Evolutionary conservation across 2,797 vertebrate genomes (phyloP), one percentile per base, ranked within the genome.

Genomic region (Pangasius larnaudii): DNA sequence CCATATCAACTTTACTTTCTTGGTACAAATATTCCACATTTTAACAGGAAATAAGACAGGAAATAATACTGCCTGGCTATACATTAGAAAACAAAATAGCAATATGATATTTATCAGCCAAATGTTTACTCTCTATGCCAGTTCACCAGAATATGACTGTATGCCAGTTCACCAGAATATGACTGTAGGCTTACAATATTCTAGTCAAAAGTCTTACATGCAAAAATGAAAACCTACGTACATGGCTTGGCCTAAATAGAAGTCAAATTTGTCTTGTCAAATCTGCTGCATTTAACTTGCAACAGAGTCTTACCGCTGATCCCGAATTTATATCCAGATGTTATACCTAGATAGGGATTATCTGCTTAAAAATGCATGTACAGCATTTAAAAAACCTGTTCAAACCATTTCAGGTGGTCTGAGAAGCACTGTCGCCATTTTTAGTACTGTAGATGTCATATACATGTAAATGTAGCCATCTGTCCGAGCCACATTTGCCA

Each of bases 11-110:
- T 85, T 80, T 36, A 39, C 77, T 36, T 80, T 58, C 53, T 39
- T 13, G 69, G 46, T 83, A 75, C 63, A 19, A 53, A 33, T 49
- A 61, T 81, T 79, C 58, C 18, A 67, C 16, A 46, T 69, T 67
- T n/a, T 51, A 56, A 85, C 46, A 30, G 75, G 4, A 77, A 51
- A 8, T n/a, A 49, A 49, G 13, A 85, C 42, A 63, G 82, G 16
- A 69, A 85, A 84, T 87, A 88, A 88, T 53, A 85, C 74, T 58
- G 5, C n/a, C 56, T 74, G 51, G 72, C 14, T 81, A 63, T 53
- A 79, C 39, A 82, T 42, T 46, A 61, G 16, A 1, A 14, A 18
- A 83, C 16, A 46, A 65, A 63, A 59, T 0, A 10, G 14, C 14
- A 65, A 63, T 16, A 80, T 24, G 30, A 39, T 5, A 51, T 30